Conservation (phyloP, 2,797 vertebrate species). For the Psittacula echo region DNA sequence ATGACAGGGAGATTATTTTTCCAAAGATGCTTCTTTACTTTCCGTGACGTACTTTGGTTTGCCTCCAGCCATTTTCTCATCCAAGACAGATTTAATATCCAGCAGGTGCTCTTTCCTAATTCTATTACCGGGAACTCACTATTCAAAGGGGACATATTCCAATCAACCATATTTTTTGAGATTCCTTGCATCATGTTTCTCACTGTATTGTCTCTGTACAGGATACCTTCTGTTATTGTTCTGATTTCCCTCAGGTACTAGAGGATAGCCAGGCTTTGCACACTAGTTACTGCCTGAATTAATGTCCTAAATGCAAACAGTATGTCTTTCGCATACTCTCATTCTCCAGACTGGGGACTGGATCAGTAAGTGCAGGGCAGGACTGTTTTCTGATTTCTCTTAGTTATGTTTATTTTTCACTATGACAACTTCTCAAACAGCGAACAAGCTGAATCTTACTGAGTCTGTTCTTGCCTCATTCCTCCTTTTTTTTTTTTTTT, state of each 20-base stretch:
- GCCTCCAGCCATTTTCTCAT: neutral
- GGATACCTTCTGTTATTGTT: fast-evolving
- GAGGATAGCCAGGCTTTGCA: neutral
- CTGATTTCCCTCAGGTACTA: neutral
- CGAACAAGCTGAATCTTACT: neutral
- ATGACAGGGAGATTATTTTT: neutral
- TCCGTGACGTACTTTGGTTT: neutral
- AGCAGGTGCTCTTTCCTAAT: neutral
- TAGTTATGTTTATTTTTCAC: conserved; percentile 16
- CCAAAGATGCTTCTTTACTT: neutral
- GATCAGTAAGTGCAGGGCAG: neutral
- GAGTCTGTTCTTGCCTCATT: neutral
- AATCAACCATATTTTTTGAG: neutral
- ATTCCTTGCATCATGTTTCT: neutral
- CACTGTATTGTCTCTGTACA: neutral
- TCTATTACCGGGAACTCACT: neutral
- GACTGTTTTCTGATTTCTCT: neutral
- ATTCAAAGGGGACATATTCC: neutral
- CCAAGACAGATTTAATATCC: neutral
- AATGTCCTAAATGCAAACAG: neutral
- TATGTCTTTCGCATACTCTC: neutral
- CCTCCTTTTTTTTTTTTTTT: neutral
- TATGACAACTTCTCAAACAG: conserved; percentile 19
- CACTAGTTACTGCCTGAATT: neutral
- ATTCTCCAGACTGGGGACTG: neutral